Evolutionary conservation across 2,113 vertebrate genomes (phyloP).

Genomic region (Chloroceryle aenea): DNA sequence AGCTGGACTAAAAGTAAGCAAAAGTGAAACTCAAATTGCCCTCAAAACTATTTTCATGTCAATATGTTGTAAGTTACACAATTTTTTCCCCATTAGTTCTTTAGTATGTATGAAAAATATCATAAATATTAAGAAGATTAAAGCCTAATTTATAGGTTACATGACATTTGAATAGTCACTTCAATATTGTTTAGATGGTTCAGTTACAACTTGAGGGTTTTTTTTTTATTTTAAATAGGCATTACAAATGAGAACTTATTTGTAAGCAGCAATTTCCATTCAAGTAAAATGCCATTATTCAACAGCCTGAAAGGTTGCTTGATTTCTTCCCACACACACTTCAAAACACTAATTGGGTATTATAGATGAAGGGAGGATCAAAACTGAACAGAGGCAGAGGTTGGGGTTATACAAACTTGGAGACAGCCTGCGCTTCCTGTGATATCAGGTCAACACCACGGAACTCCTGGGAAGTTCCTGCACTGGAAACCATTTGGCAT

Average conservation of each 20-base stretch:
- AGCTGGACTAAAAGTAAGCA: neutral
- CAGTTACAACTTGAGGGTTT: neutral
- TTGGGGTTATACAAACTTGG: neutral
- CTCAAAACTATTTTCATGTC: neutral
- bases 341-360: neutral
- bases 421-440: neutral
- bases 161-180: neutral
- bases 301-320: neutral
- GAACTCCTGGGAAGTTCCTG: neutral
- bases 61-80: neutral
- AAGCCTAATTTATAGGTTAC: neutral
- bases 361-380: neutral
- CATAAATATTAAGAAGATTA: neutral
- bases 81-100: neutral
- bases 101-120: neutral
- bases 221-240: neutral
- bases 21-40: neutral
- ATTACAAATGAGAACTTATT: neutral
- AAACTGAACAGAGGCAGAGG: neutral
- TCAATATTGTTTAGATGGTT: neutral
- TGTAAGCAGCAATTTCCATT: neutral
- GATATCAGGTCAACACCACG: neutral
- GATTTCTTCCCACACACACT: neutral
- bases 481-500: neutral
- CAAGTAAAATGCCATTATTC: neutral